Conservation (phyloP, 2,113 vertebrate species). For the Isurus oxyrinchus region DNA sequence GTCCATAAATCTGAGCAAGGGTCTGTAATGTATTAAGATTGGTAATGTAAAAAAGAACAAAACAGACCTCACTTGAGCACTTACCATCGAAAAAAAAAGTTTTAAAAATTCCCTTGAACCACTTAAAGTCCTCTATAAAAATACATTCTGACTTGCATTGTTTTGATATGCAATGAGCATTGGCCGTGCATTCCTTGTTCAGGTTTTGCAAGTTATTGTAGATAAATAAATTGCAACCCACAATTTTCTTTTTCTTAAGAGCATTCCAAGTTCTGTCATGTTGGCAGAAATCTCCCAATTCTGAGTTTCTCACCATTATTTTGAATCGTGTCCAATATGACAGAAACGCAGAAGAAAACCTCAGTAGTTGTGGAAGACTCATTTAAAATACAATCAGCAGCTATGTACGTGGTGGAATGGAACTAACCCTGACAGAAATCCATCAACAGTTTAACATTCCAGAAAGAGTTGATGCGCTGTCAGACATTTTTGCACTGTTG, state of each 20-base stretch:
- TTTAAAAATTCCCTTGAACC: conserved; percentile 6
- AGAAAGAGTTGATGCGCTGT: too few species aligned
- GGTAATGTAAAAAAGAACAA: conserved; percentile 44
- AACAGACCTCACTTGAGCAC: conserved; percentile 19
- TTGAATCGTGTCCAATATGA: background rate
- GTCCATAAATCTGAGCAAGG: conserved; percentile 82
- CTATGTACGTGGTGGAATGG: background rate
- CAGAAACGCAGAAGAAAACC: background rate
- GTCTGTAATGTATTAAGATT: conserved; percentile 72
- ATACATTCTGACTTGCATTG: background rate
- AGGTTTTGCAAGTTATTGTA: background rate
- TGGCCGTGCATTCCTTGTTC: background rate
- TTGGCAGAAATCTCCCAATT: background rate
- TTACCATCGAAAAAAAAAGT: background rate
- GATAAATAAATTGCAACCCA: background rate
- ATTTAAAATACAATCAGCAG: background rate
- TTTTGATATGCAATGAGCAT: background rate
- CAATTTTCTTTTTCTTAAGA: background rate
- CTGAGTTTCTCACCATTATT: background rate
- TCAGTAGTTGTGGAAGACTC: background rate
- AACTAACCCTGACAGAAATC: too few species aligned
- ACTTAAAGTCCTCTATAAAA: background rate
- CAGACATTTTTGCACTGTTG: background rate
- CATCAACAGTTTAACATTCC: background rate
- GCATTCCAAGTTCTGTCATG: too few species aligned